Base-by-base conservation (phyloP, 37 sponge, comb jelly and placozoan genomes). In the Ianthella basta region DNA sequence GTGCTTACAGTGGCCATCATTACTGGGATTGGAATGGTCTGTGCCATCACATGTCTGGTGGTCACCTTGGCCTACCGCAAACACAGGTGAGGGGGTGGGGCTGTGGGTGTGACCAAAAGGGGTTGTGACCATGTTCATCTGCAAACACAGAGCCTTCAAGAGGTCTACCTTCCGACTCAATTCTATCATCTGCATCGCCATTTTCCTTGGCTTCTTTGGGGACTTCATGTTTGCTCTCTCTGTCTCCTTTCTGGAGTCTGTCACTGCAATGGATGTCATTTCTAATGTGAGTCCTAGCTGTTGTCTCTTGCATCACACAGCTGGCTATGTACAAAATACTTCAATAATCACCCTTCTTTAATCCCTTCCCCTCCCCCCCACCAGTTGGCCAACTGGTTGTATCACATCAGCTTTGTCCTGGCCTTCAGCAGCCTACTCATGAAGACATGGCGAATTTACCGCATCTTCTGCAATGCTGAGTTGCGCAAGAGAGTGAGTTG, bases 391-490 rank as follows among this genome's bases (percentile, higher is more conserved):
- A 41, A 50, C 21, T 75, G 78, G 78, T 21, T 75, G 21, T 40
- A 39, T 19, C 6, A 75, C 53, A 75, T 75, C 20, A 44, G 78
- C 1, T 75, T 75, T 24, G 40, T 36, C 6, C 44, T 75, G 23
- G 78, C 78, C 0, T 75, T 75, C 37, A 50, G 78, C 4, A 10
- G 50, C 38, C 78, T 75, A 1, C n/a, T 75, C 41, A 53, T 75
- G 78, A 75, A 75, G 78, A 75, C 78, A 13, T 75, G 78, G 78
- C 37, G 78, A 14, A 32, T 75, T 5, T 75, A 75, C 53, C 37
- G 78, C 16, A 75, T 75, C 20, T 75, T 75, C 53, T 75, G 37
- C 53, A 75, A 75, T 36, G 44, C 78, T 25, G 74, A 55, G 37
- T 34, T 69, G 25, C 24, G 75, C 35, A 69, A 54, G 63, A 53